These are phyloP conservation scores for Hypercompe scribonia DNA, from an alignment of 2,888 invertebrate genomes.

Conservation along the genomic window DNA sequence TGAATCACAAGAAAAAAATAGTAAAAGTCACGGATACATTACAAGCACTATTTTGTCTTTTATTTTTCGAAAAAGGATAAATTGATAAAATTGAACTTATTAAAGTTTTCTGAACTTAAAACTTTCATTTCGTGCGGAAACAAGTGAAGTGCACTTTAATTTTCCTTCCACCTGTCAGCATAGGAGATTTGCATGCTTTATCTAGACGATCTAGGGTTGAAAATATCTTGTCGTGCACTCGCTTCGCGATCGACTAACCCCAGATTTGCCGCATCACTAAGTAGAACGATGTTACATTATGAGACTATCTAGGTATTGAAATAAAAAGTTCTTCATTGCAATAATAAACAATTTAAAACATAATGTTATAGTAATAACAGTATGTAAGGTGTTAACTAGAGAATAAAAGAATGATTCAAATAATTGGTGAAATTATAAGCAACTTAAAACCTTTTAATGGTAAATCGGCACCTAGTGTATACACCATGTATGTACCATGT, in stretches of 20 bases:
- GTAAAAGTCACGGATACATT: not conserved
- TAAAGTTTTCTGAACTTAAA: not conserved
- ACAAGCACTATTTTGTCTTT: not conserved
- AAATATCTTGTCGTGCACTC: slow-evolving; percentile 48
- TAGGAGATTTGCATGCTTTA: slow-evolving; percentile 58
- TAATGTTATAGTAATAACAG: not conserved
- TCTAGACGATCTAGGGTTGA: slow-evolving; percentile 62
- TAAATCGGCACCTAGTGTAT: too few species aligned
- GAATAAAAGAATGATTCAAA: too few species aligned
- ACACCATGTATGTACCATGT: too few species aligned
- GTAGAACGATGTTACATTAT: slow-evolving; percentile 2
- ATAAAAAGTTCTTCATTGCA: not conserved
- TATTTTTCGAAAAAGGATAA: not conserved
- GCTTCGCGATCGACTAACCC: slow-evolving; percentile 24
- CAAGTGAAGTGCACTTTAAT: slow-evolving; percentile 45
- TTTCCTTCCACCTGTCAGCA: slow-evolving; percentile 47
- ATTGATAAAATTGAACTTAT: not conserved
- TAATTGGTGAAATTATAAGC: too few species aligned
- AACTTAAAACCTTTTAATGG: not conserved
- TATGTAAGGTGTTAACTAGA: not conserved
- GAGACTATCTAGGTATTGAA: not conserved
- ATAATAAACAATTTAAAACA: not conserved
- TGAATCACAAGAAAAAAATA: not conserved
- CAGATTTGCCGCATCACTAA: slow-evolving; percentile 28
- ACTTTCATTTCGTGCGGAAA: not conserved